Evolutionary conservation across 2,113 vertebrate species (phyloP).

Genomic region (Pseudorhombus dupliciocellatus): DNA sequence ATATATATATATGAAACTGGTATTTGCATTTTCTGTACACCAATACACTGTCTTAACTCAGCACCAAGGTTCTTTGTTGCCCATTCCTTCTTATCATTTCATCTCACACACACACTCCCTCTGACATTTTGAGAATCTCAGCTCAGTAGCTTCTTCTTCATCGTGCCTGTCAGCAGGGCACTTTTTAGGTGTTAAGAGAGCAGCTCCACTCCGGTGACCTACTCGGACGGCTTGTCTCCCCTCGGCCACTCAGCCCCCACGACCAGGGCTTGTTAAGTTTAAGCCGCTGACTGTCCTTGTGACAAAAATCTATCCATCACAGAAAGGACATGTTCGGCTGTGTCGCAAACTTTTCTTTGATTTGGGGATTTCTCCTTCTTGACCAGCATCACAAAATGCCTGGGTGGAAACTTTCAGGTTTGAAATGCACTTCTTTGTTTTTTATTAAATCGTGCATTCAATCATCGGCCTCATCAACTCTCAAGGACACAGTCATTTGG

Average conservation of each 20-base stretch:
- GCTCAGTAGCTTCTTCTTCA: background rate
- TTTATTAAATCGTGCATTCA: conserved; percentile 10
- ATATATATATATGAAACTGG: no score
- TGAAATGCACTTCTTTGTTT: background rate
- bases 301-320: background rate
- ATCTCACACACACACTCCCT: background rate
- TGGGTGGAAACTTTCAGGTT: background rate
- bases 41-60: no score
- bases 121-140: background rate
- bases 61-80: background rate
- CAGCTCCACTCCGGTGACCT: background rate
- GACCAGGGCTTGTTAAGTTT: no score
- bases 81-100: background rate
- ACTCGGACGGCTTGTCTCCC: background rate
- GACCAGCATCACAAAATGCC: no score
- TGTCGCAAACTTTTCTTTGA: background rate
- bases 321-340: background rate
- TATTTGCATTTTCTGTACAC: no score
- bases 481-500: conserved; percentile 10
- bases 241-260: background rate
- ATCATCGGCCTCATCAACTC: conserved; percentile 15
- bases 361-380: no score
- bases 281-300: conserved; percentile 3
- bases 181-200: background rate
- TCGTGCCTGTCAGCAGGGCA: background rate